Conservation (phyloP, 2,797 vertebrate species). For the Lerista edwardsae region DNA sequence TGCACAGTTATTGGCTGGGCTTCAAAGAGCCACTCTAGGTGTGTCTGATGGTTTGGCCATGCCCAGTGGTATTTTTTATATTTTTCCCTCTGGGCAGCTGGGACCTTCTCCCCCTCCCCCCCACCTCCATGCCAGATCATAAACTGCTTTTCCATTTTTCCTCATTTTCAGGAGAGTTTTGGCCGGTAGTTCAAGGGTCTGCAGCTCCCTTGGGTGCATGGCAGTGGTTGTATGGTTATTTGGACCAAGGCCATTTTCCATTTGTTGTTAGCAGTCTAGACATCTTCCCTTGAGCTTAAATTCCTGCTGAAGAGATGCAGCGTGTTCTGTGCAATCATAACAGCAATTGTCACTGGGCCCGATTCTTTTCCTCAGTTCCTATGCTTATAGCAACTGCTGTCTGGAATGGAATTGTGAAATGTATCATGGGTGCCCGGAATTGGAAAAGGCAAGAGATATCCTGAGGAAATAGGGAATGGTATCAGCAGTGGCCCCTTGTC, state of each 20-base stretch:
- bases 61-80: background rate
- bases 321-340: background rate
- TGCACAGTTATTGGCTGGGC: background rate
- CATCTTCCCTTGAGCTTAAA: background rate
- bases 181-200: background rate
- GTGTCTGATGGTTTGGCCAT: background rate
- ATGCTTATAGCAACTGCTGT: background rate
- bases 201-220: background rate
- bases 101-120: background rate
- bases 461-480: too few relatives aligned
- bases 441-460: too few relatives aligned
- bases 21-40: background rate
- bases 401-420: background rate
- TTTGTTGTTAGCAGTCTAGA: conserved; percentile 7
- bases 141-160: background rate
- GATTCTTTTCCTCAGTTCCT: background rate
- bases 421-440: background rate
- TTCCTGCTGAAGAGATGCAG: background rate
- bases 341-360: background rate
- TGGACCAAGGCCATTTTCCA: background rate
- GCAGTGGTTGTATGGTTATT: background rate
- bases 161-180: background rate
- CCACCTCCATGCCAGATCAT: background rate
- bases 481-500: too few relatives aligned
- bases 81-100: background rate